Percentiles rank a stretch among this genome's conserved stretches.
Conservation (phyloP, 2,113 vertebrate species). For the Nothocercus nigrocapillus region DNA sequence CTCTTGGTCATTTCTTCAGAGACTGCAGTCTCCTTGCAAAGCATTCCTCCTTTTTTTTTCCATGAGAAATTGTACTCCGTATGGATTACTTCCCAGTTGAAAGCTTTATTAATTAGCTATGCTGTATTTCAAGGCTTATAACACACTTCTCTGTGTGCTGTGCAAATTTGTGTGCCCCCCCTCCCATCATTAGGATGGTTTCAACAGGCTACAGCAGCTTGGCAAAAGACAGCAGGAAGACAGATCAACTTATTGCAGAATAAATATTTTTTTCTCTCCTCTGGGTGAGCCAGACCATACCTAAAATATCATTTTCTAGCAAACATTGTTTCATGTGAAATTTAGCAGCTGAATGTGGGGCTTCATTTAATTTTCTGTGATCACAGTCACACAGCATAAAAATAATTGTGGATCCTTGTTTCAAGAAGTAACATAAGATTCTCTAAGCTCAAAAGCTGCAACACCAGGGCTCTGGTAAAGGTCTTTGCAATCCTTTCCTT, state of each 20-base stretch:
- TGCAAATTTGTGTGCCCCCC: neutral
- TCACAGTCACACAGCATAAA: neutral
- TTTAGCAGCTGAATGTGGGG: neutral
- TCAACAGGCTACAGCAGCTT: neutral
- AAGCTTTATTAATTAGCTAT: neutral
- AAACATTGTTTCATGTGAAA: neutral
- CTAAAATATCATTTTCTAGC: neutral
- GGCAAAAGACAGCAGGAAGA: neutral
- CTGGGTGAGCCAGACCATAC: neutral
- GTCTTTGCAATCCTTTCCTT: constrained; percentile 23
- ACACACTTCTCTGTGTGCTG: neutral
- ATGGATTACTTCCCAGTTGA: neutral
- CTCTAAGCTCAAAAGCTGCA: constrained; percentile 49
- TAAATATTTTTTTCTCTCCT: neutral
- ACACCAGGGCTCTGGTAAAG: constrained; percentile 15
- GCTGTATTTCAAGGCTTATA: neutral
- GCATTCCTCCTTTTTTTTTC: neutral
- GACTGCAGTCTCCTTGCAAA: neutral
- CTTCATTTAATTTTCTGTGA: constrained; percentile 32
- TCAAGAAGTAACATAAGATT: constrained; percentile 34
- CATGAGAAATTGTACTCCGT: neutral
- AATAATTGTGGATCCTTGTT: neutral
- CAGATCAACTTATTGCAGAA: neutral
- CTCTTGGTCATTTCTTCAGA: constrained; percentile 14
- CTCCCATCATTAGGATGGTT: neutral